A percentile compares a stretch with the other conserved stretches of the same genome.
These are phyloP conservation scores for Drosophila histrio DNA, from an alignment of 2,888 invertebrate genomes.

Conservation along the genomic window DNA sequence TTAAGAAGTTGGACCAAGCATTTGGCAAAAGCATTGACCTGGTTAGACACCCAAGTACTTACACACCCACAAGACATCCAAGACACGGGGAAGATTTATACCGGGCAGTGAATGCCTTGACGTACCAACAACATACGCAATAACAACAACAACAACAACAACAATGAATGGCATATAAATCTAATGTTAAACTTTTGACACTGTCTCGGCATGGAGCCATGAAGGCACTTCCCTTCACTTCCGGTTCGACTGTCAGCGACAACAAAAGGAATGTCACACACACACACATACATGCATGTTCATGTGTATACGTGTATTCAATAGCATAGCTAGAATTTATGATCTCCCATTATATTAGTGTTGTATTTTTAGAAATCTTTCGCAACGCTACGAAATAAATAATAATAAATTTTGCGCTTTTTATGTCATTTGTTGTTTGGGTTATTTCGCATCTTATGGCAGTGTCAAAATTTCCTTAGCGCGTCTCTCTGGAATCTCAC, in stretches of 20 bases:
- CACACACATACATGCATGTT: slow-evolving; percentile 28
- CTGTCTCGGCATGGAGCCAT: slow-evolving; percentile 62
- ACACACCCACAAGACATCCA: not conserved
- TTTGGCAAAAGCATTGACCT: slow-evolving; percentile 72
- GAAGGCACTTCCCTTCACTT: slow-evolving; percentile 47
- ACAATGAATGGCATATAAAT: slow-evolving; percentile 64
- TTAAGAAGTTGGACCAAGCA: slow-evolving; percentile 41
- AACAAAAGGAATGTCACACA: slow-evolving; percentile 56
- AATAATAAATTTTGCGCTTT: slow-evolving; percentile 62
- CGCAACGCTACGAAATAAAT: slow-evolving; percentile 57
- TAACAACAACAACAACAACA: slow-evolving; percentile 15
- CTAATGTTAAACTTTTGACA: slow-evolving; percentile 72
- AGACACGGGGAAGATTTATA: slow-evolving; percentile 49
- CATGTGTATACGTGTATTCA: slow-evolving; percentile 15
- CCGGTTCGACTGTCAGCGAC: slow-evolving; percentile 60
- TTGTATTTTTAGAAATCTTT: slow-evolving; percentile 56
- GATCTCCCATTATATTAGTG: slow-evolving; percentile 46
- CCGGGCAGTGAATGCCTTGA: slow-evolving; percentile 35
- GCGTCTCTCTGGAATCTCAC: slow-evolving; percentile 27
- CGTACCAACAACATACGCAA: slow-evolving; percentile 14
- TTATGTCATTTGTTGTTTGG: slow-evolving; percentile 37
- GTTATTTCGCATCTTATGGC: slow-evolving; percentile 52
- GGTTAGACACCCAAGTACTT: slow-evolving; percentile 49
- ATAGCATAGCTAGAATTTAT: slow-evolving; percentile 56
- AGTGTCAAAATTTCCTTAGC: slow-evolving; percentile 61